Evolutionary conservation across 2,113 vertebrate species (phyloP).

Genomic region (Ceyx cyanopectus): DNA sequence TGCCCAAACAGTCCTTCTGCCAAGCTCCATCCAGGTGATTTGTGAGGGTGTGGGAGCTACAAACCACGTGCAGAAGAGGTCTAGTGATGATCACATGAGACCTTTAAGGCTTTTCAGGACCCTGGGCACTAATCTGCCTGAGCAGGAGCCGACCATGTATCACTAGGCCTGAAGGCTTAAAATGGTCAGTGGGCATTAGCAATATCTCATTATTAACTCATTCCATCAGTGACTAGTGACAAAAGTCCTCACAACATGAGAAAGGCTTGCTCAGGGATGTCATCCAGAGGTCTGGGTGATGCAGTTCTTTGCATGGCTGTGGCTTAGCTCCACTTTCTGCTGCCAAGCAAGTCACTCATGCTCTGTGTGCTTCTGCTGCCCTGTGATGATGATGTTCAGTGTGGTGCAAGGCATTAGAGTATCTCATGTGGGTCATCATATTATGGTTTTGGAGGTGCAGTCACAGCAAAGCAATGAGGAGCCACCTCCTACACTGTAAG

Average conservation of each 20-base stretch:
- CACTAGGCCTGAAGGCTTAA: background rate
- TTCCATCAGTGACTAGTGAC: background rate
- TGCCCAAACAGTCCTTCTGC: background rate
- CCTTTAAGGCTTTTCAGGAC: background rate
- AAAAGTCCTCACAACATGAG: background rate
- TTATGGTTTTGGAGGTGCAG: background rate
- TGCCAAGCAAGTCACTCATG: background rate
- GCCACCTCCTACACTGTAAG: background rate
- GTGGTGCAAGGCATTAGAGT: rapidly evolving
- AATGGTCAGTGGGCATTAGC: background rate
- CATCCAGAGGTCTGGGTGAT: background rate
- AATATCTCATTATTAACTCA: background rate
- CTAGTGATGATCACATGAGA: too few relatives aligned
- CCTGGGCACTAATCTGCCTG: background rate
- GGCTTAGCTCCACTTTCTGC: background rate
- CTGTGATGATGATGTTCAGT: background rate
- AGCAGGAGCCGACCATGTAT: background rate
- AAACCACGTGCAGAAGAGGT: background rate
- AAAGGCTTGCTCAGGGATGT: background rate
- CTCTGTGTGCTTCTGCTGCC: background rate
- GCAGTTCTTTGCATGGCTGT: background rate
- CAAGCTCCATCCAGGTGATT: background rate
- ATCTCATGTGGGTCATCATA: background rate
- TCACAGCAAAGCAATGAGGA: background rate
- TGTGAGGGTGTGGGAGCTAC: background rate